Base-by-base conservation (phyloP, 1,140 invertebrate genomes). In the Melipona quadrifasciata region DNA sequence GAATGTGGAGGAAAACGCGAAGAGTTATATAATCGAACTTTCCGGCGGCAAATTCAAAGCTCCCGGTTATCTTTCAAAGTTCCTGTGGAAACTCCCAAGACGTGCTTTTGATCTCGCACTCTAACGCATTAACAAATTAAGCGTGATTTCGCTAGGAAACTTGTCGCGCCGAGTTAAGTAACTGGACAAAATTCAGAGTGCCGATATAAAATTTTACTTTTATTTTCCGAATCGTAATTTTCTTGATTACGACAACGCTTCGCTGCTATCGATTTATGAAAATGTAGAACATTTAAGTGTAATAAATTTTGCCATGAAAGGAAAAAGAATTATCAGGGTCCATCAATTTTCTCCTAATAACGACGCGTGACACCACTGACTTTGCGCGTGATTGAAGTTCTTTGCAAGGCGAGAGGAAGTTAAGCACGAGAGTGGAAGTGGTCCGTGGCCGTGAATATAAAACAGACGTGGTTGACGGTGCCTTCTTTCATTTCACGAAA, bases 371-470 rank as follows among this genome's bases (percentile, higher is more conserved):
- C 47, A 72, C 47, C 31, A 58, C 34, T 21, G 78, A 58, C 77
- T 58, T 65, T 21, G 19, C 68, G 47, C 27, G 57, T 78, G 70
- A 86, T 86, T 47, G 31, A 74, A 64, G 72, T 82, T 86, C 84
- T 79, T 78, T 79, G 65, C 75, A 75, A 73, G 80, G 67, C 67
- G 51, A 61, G 82, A 90, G 77, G 24, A 53, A 21, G 61, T 70
- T 65, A 53, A 55, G 19, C 34, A 77, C 21, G 68, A 76, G 86
- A 88, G 85, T 74, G 80, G 84, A 83, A 87, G 76, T 82, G 34
- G 77, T 86, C 87, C 90, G 86, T 92, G 89, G 88, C 82, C 78
- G 61, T 92, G 93, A 93, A 93, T 93, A 93, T 84, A 89, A 93
- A 92, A 82, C 82, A 91, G 80, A 27, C 27, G 34, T 21, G 39